A percentile compares a stretch with the other conserved stretches of the same genome.
Conservation (phyloP, 2,888 invertebrate genomes). For the Drosophila meridionalis region DNA sequence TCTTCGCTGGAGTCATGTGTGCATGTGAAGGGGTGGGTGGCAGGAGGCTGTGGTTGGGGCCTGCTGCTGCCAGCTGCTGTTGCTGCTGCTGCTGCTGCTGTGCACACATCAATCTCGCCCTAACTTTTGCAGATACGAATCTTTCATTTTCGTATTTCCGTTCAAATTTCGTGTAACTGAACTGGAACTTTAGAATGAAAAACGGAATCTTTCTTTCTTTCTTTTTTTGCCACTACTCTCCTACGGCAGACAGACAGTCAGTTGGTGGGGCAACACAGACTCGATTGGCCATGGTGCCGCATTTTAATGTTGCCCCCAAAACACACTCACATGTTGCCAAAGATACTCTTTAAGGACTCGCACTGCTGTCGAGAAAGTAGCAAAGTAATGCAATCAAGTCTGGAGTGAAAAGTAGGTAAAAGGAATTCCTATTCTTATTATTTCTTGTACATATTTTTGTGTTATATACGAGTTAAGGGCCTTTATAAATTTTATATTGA, state of each 20-base stretch:
- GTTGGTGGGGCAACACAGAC: conserved; percentile 16
- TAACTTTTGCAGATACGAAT: conserved; percentile 75
- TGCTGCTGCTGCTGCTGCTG: conserved; percentile 46
- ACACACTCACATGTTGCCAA: conserved; percentile 2
- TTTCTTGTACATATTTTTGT: no score
- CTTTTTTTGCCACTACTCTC: conserved; percentile 21
- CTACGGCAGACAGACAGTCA: conserved; percentile 36
- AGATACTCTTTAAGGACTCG: conserved; percentile 7
- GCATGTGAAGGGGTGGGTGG: not conserved
- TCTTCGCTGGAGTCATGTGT: conserved; percentile 26
- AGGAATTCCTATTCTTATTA: not conserved
- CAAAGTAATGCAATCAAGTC: not conserved
- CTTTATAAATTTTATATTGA: no score
- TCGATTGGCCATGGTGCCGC: conserved; percentile 46
- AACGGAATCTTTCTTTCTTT: conserved; percentile 14
- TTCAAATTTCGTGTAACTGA: conserved; percentile 72
- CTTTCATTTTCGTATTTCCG: conserved; percentile 79
- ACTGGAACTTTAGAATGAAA: conserved; percentile 60
- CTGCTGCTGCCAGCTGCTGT: conserved; percentile 29
- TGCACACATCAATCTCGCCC: conserved; percentile 75
- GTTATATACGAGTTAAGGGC: no score
- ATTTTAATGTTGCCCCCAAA: conserved; percentile 51
- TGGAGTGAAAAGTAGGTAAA: not conserved
- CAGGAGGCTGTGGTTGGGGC: not conserved
- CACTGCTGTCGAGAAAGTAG: not conserved